Conservation (phyloP, 2,113 vertebrate genomes). For the Xenopus borealis region DNA sequence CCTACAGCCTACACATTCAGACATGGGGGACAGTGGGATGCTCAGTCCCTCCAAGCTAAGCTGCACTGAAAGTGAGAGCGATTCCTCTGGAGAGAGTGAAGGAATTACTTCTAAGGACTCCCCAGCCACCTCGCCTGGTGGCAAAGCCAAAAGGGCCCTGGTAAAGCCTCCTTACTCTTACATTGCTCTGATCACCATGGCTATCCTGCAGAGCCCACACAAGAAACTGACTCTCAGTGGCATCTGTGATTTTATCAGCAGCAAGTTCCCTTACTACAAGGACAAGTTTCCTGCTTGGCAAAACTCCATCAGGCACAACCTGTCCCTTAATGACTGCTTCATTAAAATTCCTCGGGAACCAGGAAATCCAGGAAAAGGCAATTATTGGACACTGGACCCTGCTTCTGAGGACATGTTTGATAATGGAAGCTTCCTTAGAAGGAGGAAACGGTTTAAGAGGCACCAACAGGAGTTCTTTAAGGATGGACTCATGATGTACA, state of each 20-base stretch:
- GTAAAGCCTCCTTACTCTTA: conserved; percentile 87
- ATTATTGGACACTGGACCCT: conserved; percentile 90
- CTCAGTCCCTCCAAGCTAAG: conserved; percentile 14
- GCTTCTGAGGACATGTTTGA: conserved; percentile 89
- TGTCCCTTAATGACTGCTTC: conserved; percentile 96
- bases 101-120: conserved; percentile 48
- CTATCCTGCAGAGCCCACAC: conserved; percentile 82
- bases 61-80: conserved; percentile 52
- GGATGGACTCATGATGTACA: conserved; percentile 65
- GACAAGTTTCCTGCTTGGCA: conserved; percentile 89
- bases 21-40: neutral
- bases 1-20: neutral
- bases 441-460: conserved; percentile 87
- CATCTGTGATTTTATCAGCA: conserved; percentile 90
- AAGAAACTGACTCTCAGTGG: conserved; percentile 83
- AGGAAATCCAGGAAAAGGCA: conserved; percentile 91
- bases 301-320: conserved; percentile 93
- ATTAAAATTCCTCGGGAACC: conserved; percentile 93
- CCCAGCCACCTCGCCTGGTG: conserved; percentile 38
- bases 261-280: conserved; percentile 83
- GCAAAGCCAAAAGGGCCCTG: conserved; percentile 37
- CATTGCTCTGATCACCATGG: conserved; percentile 91
- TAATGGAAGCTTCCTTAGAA: conserved; percentile 84
- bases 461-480: conserved; percentile 55
- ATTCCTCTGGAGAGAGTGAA: conserved; percentile 59